Conservation (phyloP, 2,888 invertebrate genomes). For the Calameuta pallipes region DNA sequence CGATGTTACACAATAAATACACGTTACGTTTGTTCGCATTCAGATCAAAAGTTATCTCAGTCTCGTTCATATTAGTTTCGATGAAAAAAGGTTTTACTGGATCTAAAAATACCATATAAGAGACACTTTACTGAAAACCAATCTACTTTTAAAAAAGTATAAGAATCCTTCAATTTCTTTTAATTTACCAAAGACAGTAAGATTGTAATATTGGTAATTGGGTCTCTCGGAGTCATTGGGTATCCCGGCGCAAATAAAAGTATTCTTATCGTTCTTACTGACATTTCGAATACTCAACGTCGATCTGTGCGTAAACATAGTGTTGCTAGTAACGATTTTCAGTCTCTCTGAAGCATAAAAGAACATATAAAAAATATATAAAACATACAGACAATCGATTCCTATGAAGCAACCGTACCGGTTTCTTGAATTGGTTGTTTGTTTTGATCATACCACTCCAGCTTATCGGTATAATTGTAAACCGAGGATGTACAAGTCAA, state of each 20-base stretch:
- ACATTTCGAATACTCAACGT: conserved; percentile 57
- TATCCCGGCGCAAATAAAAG: conserved; percentile 50
- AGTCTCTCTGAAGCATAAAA: conserved; percentile 38
- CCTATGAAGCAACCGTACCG: conserved; percentile 31
- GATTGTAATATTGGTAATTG: conserved; percentile 26
- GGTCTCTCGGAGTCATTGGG: conserved; percentile 13
- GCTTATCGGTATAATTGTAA: conserved; percentile 67
- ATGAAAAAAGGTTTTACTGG: conserved; percentile 65
- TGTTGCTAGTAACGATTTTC: conserved; percentile 29
- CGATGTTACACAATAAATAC: conserved; percentile 43
- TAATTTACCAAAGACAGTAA: conserved; percentile 62
- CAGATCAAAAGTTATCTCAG: conserved; percentile 54
- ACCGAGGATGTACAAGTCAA: conserved; percentile 71
- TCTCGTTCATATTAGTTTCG: conserved; percentile 67
- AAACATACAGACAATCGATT: background rate
- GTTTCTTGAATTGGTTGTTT: conserved; percentile 32
- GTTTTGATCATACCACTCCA: conserved; percentile 68
- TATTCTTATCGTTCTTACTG: conserved; percentile 46
- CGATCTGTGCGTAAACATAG: conserved; percentile 60
- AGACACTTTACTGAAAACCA: background rate
- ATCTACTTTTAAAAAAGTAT: background rate
- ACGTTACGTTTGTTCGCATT: conserved; percentile 48
- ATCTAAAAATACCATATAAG: conserved; percentile 51
- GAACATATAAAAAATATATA: background rate
- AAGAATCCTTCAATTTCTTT: conserved; percentile 11